A percentile compares a stretch with the other conserved stretches of the same genome.
Evolutionary conservation across 2,797 vertebrate genomes (phyloP).

Genomic region (Oophaga sylvatica): DNA sequence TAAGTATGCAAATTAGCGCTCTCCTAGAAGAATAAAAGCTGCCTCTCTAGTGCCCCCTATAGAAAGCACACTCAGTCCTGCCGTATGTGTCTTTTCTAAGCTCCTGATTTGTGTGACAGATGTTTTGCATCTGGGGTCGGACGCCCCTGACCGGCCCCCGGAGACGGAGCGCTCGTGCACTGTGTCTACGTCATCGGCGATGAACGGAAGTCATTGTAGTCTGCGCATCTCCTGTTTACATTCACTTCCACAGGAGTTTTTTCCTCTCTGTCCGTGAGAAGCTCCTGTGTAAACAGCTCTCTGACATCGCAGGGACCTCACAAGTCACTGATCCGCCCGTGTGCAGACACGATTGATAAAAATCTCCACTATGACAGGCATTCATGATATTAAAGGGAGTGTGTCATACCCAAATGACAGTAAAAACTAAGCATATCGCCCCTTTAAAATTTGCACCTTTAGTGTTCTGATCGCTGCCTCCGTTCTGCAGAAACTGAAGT

Average conservation of each 20-base stretch:
- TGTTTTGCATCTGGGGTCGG: not conserved
- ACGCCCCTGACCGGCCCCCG: not conserved
- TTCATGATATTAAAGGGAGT: no score
- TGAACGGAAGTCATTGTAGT: not conserved
- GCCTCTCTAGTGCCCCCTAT: no score
- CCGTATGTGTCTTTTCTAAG: no score
- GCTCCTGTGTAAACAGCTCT: conserved; percentile 24
- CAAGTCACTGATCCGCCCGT: not conserved
- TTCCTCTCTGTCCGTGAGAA: conserved; percentile 10
- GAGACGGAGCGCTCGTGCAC: not conserved
- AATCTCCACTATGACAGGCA: not conserved
- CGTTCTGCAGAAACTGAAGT: no score
- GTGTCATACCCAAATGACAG: no score
- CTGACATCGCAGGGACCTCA: not conserved
- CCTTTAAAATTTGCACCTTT: no score
- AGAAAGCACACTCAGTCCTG: no score
- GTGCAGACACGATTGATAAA: not conserved
- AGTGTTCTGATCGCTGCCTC: no score
- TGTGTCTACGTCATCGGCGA: not conserved
- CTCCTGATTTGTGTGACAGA: not conserved
- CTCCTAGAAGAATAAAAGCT: no score
- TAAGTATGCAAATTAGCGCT: no score
- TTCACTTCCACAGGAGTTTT: conserved; percentile 23
- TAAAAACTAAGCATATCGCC: no score
- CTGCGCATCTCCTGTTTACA: conserved; percentile 41